phyloP scores from a whole-genome alignment of 2,113 vertebrate genomes.

The Acrocephalus arundinaceus region DNA sequence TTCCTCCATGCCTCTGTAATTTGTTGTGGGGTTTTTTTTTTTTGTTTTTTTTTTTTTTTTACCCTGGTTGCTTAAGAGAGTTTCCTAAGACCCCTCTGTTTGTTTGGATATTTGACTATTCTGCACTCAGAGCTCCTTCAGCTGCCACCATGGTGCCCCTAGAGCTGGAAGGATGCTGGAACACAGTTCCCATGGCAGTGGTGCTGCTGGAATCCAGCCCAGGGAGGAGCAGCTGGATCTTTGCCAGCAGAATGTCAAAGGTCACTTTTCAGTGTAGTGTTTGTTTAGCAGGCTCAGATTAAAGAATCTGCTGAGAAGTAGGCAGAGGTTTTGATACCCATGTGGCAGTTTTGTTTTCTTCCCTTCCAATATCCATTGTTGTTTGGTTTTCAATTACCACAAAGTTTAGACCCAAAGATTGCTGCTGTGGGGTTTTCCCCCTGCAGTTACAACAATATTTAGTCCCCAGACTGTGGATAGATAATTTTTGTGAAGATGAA shows the following conservation, averaged over 20 bases:
- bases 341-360: neutral
- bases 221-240: accelerated
- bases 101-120: neutral
- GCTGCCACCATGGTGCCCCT: accelerated
- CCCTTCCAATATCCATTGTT: neutral
- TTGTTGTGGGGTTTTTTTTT: neutral
- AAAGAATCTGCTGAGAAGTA: neutral
- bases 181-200: neutral
- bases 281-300: neutral
- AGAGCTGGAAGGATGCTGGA: neutral
- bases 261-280: neutral
- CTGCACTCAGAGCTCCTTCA: neutral
- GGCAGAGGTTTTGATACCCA: neutral
- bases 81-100: neutral
- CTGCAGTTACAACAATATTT: neutral
- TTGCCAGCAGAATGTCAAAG: accelerated
- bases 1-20: neutral
- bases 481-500: neutral
- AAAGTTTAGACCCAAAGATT: neutral
- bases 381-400: neutral
- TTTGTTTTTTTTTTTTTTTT: accelerated
- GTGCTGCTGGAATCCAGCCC: neutral
- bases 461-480: neutral
- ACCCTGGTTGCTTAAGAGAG: accelerated
- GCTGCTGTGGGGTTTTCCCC: neutral